Conservation (phyloP, 2,888 invertebrate species). For the Panzeria rudis region DNA sequence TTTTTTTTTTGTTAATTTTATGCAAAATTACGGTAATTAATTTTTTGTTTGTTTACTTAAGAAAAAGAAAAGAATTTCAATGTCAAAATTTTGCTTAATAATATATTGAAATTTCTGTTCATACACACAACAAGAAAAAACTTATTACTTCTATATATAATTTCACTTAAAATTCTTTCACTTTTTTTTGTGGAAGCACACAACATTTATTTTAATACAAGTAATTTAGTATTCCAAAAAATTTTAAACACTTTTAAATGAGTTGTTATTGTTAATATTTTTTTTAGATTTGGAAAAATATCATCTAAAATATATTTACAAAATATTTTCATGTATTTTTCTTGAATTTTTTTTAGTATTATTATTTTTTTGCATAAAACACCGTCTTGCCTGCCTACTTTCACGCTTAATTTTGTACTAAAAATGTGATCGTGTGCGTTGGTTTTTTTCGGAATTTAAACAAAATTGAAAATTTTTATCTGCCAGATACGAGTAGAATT, state of each 20-base stretch:
- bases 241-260: constrained; percentile 21
- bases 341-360: not conserved
- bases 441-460: constrained; percentile 24
- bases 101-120: constrained; percentile 1
- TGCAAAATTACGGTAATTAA: constrained; percentile 1
- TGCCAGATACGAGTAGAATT: constrained; percentile 23
- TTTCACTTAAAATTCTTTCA: constrained; percentile 49
- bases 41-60: constrained; percentile 30
- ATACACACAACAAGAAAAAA: not conserved
- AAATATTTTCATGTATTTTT: constrained; percentile 15
- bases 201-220: constrained; percentile 9
- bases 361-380: constrained; percentile 6
- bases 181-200: constrained; percentile 15
- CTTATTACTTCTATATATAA: constrained; percentile 39
- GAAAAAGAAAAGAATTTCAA: constrained; percentile 50
- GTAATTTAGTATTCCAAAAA: not conserved
- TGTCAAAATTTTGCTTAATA: constrained; percentile 62
- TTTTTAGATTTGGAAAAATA: not conserved
- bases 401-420: constrained; percentile 68
- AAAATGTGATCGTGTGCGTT: constrained; percentile 62
- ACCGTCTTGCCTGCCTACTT: constrained; percentile 36
- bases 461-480: constrained; percentile 48
- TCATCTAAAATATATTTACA: constrained; percentile 12
- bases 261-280: constrained; percentile 19
- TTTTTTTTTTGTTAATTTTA: constrained; percentile 11